Evolutionary conservation across 1,140 invertebrate genomes (phyloP).

Genomic region (Lordiphosa clarofinis): DNA sequence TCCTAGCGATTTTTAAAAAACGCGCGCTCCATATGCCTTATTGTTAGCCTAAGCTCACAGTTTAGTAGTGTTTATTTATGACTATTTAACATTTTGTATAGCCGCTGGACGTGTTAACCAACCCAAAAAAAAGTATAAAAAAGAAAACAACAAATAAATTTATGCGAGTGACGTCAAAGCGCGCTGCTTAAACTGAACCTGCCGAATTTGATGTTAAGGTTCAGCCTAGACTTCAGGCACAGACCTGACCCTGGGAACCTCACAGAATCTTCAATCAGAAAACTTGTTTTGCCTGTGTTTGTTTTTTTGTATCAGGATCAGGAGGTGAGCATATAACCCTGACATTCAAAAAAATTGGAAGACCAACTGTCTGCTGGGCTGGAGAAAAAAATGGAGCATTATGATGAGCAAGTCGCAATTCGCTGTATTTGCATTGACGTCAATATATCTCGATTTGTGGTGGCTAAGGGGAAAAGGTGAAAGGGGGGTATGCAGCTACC

Average conservation of each 20-base stretch:
- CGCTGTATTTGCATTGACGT: conserved; percentile 73
- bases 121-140: conserved; percentile 31
- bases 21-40: conserved; percentile 24
- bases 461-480: conserved; percentile 9
- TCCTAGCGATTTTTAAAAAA: conserved; percentile 4
- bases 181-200: conserved; percentile 34
- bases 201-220: conserved; percentile 41
- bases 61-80: conserved; percentile 76
- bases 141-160: conserved; percentile 39
- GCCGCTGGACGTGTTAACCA: conserved; percentile 61
- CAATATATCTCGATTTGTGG: conserved; percentile 40
- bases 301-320: conserved; percentile 30
- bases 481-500: conserved; percentile 22
- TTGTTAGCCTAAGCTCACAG: conserved; percentile 60
- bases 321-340: conserved; percentile 65
- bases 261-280: conserved; percentile 20
- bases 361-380: conserved; percentile 18
- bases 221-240: conserved; percentile 10
- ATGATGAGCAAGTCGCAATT: conserved; percentile 8
- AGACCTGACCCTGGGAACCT: conserved; percentile 38
- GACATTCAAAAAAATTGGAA: conserved; percentile 50
- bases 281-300: conserved; percentile 50
- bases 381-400: conserved; percentile 7
- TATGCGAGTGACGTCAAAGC: conserved; percentile 71
- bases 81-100: conserved; percentile 61